Base-by-base conservation (phyloP, 2,888 invertebrate species). In the Eilema depressum region DNA sequence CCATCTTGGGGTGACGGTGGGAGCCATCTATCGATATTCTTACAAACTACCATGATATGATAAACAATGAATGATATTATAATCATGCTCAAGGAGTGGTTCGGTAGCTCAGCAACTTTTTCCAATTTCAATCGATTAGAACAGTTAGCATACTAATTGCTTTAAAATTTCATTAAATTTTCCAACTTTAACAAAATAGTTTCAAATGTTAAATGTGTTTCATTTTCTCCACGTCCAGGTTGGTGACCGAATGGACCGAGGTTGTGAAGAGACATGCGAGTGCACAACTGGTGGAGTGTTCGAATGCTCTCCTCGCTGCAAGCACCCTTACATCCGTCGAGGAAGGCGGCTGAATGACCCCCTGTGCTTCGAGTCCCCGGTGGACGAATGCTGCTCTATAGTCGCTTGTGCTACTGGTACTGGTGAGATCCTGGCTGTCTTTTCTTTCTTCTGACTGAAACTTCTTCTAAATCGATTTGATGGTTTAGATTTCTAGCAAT, bases 241-340 rank as follows among this genome's bases (percentile, higher is more conserved):
- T 66, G 98, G 98, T 1, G 97, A 98, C 80, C 96, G 96, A 78
- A 94, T 98, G 79, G 96, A 97, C 73, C 96, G 97, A 57, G 97
- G 96, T 61, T 98, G 98, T 85, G 97, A 98, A 70, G 97, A 97
- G 76, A 94, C 96, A 2, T 98, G 98, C 86, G 96, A 97, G 30
- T 98, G 98, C 85, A 92, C 94, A 30, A 84, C 90, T 0, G 96
- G 96, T 20, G 98, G 98, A 0, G 93, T 93, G 77, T 96, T 97
- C 90, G 96, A 97, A 76, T 98, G 98, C 85, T 92, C 96, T n/a
- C 96, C 97, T 0, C 95, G 97, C 56, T 98, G 98, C 89, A 93
- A 95, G 70, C 96, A 96, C 25, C 97, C 97, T 0, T 97, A 96
- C 78, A 96, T 98, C 78, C 96, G 97, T 66, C 96, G 96, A 25